Base-by-base conservation (phyloP, 2,113 vertebrate species). In the Irena cyanogastra region DNA sequence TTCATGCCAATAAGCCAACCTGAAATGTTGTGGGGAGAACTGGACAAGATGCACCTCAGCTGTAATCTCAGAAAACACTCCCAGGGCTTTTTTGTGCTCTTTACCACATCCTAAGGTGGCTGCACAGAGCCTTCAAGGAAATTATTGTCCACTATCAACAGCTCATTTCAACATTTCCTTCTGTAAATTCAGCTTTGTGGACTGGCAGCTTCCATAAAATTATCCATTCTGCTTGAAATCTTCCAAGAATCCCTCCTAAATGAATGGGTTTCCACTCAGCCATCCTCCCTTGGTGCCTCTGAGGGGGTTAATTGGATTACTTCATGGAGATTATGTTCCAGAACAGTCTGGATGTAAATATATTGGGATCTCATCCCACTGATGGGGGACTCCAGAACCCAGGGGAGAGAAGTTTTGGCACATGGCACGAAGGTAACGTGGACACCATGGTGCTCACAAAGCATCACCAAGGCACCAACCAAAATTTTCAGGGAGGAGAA, bases 351-450 rank as follows among this genome's bases (percentile, higher is more conserved):
- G 71, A 92, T 16, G 3, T 23, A 33, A 66, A 63, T 20, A n/a
- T 4, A 39, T 1, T 61, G 78, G 84, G 84, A 89, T 49, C 50
- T 57, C 52, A 22, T 7, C 41, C 19, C 1, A 0, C 30, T 54
- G 71, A 7, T 2, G 18, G 60, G 56, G 26, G 24, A n/a, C 37
- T 68, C 77, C 60, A 61, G 66, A 12, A 1, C 3, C 37, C 4
- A 0, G 0, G 20, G 54, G 59, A 81, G 27, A 31, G 14, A 21
- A 37, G 7, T 24, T 31, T 13, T 24, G 37, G 57, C 28, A 37
- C 0, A 0, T 0, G 3, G 65, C 49, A 72, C 6, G 39, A 50
- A 53, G 37, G 15, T 1, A 6, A 6, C 0, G 0, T 1, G 56
- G 50, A 22, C 53, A 26, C 27, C 2, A 1, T 30, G 39, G 5